A percentile compares a stretch with the other conserved stretches of the same genome.
phyloP scores from a whole-genome alignment of 2,888 invertebrate species.

The Helobdella robusta region DNA sequence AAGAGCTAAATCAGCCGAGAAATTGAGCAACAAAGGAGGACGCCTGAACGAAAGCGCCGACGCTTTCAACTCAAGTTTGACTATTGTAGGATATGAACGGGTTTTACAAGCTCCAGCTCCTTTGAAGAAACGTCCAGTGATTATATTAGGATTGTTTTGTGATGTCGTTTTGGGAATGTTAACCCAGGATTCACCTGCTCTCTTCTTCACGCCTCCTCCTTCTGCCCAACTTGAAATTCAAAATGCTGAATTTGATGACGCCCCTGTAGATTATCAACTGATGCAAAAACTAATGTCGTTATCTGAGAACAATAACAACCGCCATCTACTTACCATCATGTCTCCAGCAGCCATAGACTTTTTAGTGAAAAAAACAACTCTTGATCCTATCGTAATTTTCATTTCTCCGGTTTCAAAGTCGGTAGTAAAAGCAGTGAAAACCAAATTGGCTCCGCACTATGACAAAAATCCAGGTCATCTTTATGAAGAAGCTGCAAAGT shows the following conservation, averaged over 20 bases:
- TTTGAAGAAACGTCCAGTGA: constrained; percentile 31
- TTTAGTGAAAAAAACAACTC: constrained; percentile 29
- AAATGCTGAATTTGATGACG: constrained; percentile 20
- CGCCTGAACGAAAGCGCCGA: constrained; percentile 28
- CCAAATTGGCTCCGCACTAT: constrained; percentile 32
- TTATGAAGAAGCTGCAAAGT: constrained; percentile 33
- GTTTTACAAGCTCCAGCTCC: constrained; percentile 29
- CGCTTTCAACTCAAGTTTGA: constrained; percentile 21
- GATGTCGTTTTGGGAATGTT: constrained; percentile 32
- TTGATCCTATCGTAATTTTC: constrained; percentile 36
- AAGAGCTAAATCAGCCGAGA: constrained; percentile 35
- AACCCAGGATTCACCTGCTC: constrained; percentile 29
- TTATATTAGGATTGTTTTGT: constrained; percentile 35
- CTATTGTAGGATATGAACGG: constrained; percentile 32
- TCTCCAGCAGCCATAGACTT: constrained; percentile 31
- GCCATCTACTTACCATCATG: constrained; percentile 33
- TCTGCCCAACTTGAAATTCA: constrained; percentile 28
- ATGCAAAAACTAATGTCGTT: constrained; percentile 28
- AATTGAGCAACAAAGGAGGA: constrained; percentile 11
- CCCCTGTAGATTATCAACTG: constrained; percentile 26
- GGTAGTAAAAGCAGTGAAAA: constrained; percentile 32
- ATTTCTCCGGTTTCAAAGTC: constrained; percentile 32
- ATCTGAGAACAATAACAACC: constrained; percentile 24
- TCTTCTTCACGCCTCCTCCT: constrained; percentile 28
- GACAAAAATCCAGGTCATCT: constrained; percentile 30